Evolutionary conservation across 1,140 invertebrate species (phyloP), one percentile per base, ranked within the genome.

Genomic region (Tetranychus cinnabarinus): DNA sequence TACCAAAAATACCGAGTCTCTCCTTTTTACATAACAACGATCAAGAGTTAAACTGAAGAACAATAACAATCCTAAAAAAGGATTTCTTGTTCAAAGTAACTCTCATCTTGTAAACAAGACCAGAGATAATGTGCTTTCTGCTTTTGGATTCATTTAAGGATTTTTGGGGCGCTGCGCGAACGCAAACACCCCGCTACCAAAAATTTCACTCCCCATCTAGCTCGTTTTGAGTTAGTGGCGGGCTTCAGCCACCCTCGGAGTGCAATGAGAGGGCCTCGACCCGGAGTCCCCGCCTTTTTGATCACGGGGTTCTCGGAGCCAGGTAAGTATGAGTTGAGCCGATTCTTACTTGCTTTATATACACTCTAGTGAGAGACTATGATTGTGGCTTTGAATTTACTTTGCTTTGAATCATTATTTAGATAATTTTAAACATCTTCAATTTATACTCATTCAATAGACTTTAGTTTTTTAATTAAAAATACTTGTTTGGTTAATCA

Each of bases 161-260:
- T 50, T 10, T 47, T n/a, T n/a, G 48, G 63, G 60, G 77, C 73
- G 73, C 69, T 72, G 77, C 77, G 77, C 77, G 77, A 72, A 79
- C 77, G 77, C 77, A 72, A 73, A 75, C 75, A 31, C 78, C 77
- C 74, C 77, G 77, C 70, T 79, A 79, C 71, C 78, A 80, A 79
- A 79, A 80, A 80, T 80, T 78, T 74, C 76, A 76, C 78, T 74
- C 76, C 76, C 78, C 78, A 80, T 78, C 78, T 80, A 78, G 71
- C 77, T 77, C 75, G 77, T 77, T 80, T 80, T 78, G 79, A 77
- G 76, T 72, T 77, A 80, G 80, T 81, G 79, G 79, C 79, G 80
- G 76, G 77, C 75, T 78, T 81, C 79, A 81, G 75, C 79, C 47
- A 74, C 72, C 73, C 74, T 76, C 79, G 74, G 67, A 76, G 80